Base-by-base conservation (phyloP, 2,113 vertebrate genomes). In the Xerus inauris region DNA sequence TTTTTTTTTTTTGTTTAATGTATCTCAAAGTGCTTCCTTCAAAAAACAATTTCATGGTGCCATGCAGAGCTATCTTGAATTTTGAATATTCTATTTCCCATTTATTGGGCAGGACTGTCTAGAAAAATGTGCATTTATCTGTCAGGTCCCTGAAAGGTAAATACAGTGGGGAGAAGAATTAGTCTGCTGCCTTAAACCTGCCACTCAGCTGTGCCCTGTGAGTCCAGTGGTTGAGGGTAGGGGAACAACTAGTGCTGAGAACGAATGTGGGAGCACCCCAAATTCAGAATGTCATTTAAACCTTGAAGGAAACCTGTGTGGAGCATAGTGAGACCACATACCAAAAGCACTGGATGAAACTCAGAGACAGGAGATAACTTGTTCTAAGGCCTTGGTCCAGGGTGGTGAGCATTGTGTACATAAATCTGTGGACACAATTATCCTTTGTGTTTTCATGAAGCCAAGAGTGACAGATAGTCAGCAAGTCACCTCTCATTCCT, bases 121-220 rank as follows among this genome's bases (percentile, higher is more conserved):
- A 72, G 28, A 40, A 45, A 84, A 81, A n/a, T 35, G n/a, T 81
- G 12, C 38, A 7, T 89, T 45, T n/a, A n/a, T 38, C 26, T 62
- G 28, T 26, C 9, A 0, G 65, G 10, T 76, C 24, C 49, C 79
- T 2, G 30, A 73, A 35, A 49, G 26, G n/a, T n/a, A 13, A 54
- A 35, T 2, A 12, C 20, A 79, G 16, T 38, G 26, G 62, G 10
- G 32, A 77, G 67, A 76, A 57, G 16, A 20, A 28, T 38, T 4
- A 5, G 3, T 35, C 28, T 13, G 3, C 13, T n/a, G 38, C 6
- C 28, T 91, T 62, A 3, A 62, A 35, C 3, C 38, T 54, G 64
- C 47, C 47, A 1, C 40, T 28, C n/a, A 0, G 20, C 38, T 38
- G 11, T 14, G 0, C n/a, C 24, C 38, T 47, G 6, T 32, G 40